These are phyloP conservation scores for Epinotia nisella DNA, from an alignment of 2,888 invertebrate species.

Conservation along the genomic window DNA sequence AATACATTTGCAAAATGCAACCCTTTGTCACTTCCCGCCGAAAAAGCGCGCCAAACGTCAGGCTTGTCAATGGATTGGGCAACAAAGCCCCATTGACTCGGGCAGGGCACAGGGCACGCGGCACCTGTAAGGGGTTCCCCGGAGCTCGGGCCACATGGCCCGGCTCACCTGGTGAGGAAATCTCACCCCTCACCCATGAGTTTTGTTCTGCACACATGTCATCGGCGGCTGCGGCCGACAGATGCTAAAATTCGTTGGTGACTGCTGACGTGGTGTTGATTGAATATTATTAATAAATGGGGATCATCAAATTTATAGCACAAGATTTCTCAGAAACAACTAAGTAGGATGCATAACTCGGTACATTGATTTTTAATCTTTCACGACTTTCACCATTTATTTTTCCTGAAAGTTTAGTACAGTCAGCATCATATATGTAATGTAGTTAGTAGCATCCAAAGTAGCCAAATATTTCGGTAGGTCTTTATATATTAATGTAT, in stretches of 20 bases:
- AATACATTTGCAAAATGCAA: conserved; percentile 55
- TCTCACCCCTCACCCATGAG: conserved; percentile 74
- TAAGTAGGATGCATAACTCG: not conserved
- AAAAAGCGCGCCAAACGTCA: conserved; percentile 76
- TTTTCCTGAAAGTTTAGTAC: too few relatives aligned
- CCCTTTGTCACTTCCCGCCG: conserved; percentile 67
- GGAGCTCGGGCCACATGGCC: conserved; percentile 69
- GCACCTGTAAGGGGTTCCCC: conserved; percentile 82
- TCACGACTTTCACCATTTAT: too few relatives aligned
- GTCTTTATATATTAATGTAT: too few relatives aligned
- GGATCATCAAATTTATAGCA: not conserved
- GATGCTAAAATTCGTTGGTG: conserved; percentile 83
- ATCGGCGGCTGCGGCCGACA: conserved; percentile 80
- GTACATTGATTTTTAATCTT: too few relatives aligned
- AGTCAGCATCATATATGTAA: too few relatives aligned
- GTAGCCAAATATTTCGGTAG: too few relatives aligned
- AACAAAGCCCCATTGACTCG: conserved; percentile 73
- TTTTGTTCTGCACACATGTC: conserved; percentile 78
- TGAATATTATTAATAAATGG: conserved; percentile 56
- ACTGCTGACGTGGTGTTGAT: conserved; percentile 71
- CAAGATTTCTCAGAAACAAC: not conserved
- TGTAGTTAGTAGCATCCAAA: too few relatives aligned
- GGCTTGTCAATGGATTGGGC: conserved; percentile 74
- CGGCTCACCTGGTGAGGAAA: conserved; percentile 77
- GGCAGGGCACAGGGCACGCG: conserved; percentile 54